Conservation (phyloP, 2,888 invertebrate genomes). For the Helicoverpa assulta region DNA sequence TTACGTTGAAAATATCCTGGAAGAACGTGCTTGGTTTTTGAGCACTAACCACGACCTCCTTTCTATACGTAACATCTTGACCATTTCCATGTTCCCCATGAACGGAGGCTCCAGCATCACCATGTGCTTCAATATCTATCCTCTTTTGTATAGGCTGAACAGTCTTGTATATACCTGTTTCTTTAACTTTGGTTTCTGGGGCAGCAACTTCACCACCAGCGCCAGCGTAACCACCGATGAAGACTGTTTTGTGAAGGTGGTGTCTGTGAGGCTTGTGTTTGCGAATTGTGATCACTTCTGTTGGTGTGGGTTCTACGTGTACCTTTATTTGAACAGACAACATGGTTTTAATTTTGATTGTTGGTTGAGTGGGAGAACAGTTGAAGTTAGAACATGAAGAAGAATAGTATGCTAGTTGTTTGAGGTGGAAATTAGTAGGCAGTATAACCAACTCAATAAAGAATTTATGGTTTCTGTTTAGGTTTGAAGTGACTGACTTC, state of each 20-base stretch:
- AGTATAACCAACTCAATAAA: no score
- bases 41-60: constrained; percentile 36
- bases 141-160: constrained; percentile 76
- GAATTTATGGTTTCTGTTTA: no score
- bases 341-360: neutral
- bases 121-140: constrained; percentile 71
- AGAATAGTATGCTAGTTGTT: neutral
- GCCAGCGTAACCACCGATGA: constrained; percentile 78
- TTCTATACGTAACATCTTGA: constrained; percentile 55
- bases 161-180: constrained; percentile 55
- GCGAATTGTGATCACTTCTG: constrained; percentile 71
- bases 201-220: constrained; percentile 64
- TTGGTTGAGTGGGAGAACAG: neutral
- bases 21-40: constrained; percentile 79
- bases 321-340: constrained; percentile 67
- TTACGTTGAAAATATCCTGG: constrained; percentile 92
- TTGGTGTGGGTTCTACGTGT: constrained; percentile 71
- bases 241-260: constrained; percentile 77
- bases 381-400: neutral
- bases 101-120: constrained; percentile 55
- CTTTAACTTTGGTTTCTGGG: constrained; percentile 50
- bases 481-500: no score
- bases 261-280: constrained; percentile 79
- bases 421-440: no score
- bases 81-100: constrained; percentile 64